Evolutionary conservation across 1,140 invertebrate species (phyloP).

Genomic region (Radopholus similis): DNA sequence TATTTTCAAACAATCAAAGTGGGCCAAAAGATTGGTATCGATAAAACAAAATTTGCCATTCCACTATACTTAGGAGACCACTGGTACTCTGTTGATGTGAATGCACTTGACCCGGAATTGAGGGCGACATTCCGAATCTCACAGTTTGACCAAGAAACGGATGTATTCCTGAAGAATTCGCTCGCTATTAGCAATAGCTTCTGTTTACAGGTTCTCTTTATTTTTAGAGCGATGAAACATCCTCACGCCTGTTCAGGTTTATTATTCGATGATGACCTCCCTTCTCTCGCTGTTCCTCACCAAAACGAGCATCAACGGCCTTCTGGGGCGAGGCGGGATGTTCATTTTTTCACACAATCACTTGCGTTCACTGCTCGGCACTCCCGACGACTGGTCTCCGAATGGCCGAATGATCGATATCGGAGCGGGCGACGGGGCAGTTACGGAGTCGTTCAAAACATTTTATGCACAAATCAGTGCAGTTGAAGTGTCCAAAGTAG

Average conservation of each 20-base stretch:
- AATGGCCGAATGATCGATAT: conserved; percentile 71
- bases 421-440: conserved; percentile 84
- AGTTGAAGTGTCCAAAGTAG: conserved; percentile 74
- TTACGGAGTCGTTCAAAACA: conserved; percentile 72
- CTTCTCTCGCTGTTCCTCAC: conserved; percentile 74
- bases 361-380: conserved; percentile 68
- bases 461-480: conserved; percentile 70
- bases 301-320: conserved; percentile 77
- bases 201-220: conserved; percentile 61
- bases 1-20: conserved; percentile 8
- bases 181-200: conserved; percentile 60
- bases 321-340: conserved; percentile 79
- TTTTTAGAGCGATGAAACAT: conserved; percentile 64
- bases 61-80: conserved; percentile 45
- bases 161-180: conserved; percentile 70
- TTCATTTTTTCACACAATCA: conserved; percentile 79
- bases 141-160: conserved; percentile 70
- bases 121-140: too few species aligned
- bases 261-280: conserved; percentile 70
- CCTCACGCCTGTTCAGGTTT: conserved; percentile 66
- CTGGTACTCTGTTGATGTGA: conserved; percentile 71
- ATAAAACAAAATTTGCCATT: background rate
- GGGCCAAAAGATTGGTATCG: conserved; percentile 1
- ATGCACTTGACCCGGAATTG: too few species aligned
- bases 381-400: conserved; percentile 44